Evolutionary conservation across 1,140 invertebrate species (phyloP), one percentile per base, ranked within the genome.

Genomic region (Hypsibius dujardini): DNA sequence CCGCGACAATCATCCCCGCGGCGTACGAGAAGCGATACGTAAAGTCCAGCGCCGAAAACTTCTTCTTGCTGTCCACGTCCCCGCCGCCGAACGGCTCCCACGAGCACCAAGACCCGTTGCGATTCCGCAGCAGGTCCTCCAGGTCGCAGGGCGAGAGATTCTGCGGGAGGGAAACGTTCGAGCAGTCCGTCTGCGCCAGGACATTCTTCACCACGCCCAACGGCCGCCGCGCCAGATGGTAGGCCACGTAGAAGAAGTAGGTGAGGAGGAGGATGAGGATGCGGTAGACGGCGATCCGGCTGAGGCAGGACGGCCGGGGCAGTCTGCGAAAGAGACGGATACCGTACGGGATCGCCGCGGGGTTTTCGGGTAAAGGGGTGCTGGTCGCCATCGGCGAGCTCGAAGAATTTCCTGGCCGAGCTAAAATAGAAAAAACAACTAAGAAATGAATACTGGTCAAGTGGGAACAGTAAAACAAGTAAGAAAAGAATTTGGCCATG

Each of bases 151-250:
- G 81, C 74, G 80, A 77, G 71, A 83, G 76, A 72, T 77, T 79
- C 0, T 82, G 79, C 2, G 84, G 84, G 7, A 84, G 85, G 42
- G 77, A 76, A 46, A 86, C 73, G 28, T 76, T 79, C 56, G 85
- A 86, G 78, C 92, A 95, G 28, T 28, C 28, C 79, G 95, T 92
- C 74, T 85, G 84, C 78, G 89, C 86, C 1, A 95, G 81, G 7
- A 92, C 88, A 78, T 85, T 88, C 83, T 67, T 67, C 12, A 67
- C 62, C 7, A 67, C 62, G 12, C 62, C 62, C 62, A 95, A 88
- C 1, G 93, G 90, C 77, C 95, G 95, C 72, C 92, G 82, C 2
- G 90, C 88, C 80, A 95, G 81, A 79, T 97, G 93, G 78, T 92
- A 96, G 72, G 86, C 87, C 74, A 87, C 88, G 77, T 97, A 96